Evolutionary conservation across 35 echinoderm and acorn worm genomes (phyloP), one percentile per base, ranked within the genome.

Genomic region (Stichopus chloronotus): DNA sequence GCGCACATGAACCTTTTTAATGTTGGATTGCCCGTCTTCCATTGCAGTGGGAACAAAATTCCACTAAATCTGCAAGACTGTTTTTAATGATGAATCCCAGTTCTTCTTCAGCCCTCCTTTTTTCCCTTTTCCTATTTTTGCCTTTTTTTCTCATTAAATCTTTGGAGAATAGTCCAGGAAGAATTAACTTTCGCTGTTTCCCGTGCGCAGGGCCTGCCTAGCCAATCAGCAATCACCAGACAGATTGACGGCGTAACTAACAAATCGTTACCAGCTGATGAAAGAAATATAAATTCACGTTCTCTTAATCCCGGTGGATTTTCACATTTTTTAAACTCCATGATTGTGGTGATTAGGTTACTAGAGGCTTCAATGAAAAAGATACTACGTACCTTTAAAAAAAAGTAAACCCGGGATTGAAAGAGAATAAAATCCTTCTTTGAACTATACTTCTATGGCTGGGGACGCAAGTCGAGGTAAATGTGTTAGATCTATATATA

Each of bases 231-330:
- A 20, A 19, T 16, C 69, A 74, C 69, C 69, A 72, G 69, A 72
- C 69, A 72, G 69, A n/a, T 72, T 72, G 69, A 72, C 69, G 69
- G 69, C 69, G 69, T 72, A 72, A 72, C 69, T 72, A 72, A 72
- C 69, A n/a, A 72, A 72, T 72, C 69, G 69, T 72, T 72, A 72
- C 22, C 69, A 16, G 19, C 69, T 72, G 69, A 72, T 72, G 17
- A 74, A 74, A 74, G 69, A 74, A 74, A 74, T 74, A 74, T 74
- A 74, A 74, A 74, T 74, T 74, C 69, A 74, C 69, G 69, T 74
- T 74, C 69, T 74, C 14, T 21, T 74, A 74, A 74, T 74, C 69
- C 69, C 69, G 69, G 69, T 74, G 69, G 69, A 74, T 74, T 74
- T 74, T 74, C 17, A 74, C 69, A 74, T 74, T 74, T 43, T 43